Base-by-base conservation (phyloP, 2,797 vertebrate species). In the Fringilla coelebs region DNA sequence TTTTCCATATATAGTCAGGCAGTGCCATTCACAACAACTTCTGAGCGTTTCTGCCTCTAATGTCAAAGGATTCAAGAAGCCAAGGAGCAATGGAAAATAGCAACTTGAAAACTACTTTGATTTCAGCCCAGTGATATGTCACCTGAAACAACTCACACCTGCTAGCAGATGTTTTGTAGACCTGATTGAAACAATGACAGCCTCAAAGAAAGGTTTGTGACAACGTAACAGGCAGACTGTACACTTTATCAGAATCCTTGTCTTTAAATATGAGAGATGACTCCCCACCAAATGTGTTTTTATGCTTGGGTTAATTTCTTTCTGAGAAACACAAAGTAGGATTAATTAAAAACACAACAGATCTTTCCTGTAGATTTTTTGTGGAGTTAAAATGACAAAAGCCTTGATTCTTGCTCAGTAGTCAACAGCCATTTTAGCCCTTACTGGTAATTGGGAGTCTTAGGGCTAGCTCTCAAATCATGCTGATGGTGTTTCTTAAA, bases 31-130 rank as follows among this genome's bases (percentile, higher is more conserved):
- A 68, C 10, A 2, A 77, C 41, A 58, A 68, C 83, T 90, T 92
- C 93, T 76, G n/a, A 31, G 71, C 84, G 46, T 79, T 96, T 95
- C 79, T 79, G 78, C 70, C 32, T 91, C 81, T 91, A 26, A 46
- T 83, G 95, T 88, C 78, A 63, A 75, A 65, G 61, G 74, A 74
- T 71, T 36, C n/a, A 41, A 85, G 41, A 38, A 75, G 73, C 85
- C 75, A 95, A 84, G 72, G 54, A 85, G 85, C 58, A 78, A 12
- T 63, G 76, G 85, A 95, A 96, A 94, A 78, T 40, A 89, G 38
- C 76, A 83, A 7, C 78, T 89, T 89, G 68, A 62, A 61, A 95
- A 91, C 48, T 57, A 70, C 55, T 90, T 91, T 55, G 10, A 38
- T 84, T 89, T 87, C 70, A 86, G 58, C 48, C 25, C 46, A 41